Conservation (phyloP, 2,888 invertebrate genomes). For the Tetropium fuscum region DNA sequence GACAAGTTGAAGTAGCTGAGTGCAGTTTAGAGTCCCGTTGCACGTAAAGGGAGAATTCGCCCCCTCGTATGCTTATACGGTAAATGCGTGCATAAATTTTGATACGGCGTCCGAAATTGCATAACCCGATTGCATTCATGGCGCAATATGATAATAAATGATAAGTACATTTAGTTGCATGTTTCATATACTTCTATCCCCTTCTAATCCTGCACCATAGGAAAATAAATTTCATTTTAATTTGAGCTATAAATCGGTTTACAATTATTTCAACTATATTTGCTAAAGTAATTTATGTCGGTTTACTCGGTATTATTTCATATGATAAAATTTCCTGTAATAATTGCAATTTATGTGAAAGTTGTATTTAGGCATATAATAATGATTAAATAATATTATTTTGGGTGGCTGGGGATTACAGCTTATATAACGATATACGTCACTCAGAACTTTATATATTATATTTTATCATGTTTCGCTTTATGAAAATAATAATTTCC, state of each 20-base stretch:
- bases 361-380: no score
- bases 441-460: no score
- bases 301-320: no score
- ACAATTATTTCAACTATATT: slow-evolving; percentile 2
- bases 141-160: slow-evolving; percentile 25
- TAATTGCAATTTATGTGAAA: no score
- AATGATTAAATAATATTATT: no score
- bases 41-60: background rate
- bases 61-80: slow-evolving; percentile 19
- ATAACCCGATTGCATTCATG: slow-evolving; percentile 22
- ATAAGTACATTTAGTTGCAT: slow-evolving; percentile 19
- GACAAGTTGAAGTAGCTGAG: background rate
- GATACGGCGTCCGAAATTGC: slow-evolving; percentile 10
- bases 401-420: no score
- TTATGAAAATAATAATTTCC: no score
- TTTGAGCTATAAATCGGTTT: slow-evolving; percentile 19
- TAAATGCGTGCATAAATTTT: slow-evolving; percentile 24
- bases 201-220: slow-evolving; percentile 2
- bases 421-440: no score
- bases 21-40: background rate
- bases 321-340: no score
- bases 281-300: no score
- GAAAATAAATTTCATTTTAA: slow-evolving; percentile 24
- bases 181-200: slow-evolving; percentile 13
- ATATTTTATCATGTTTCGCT: no score